phyloP scores from a whole-genome alignment of 2,888 invertebrate species.

The Zele albiditarsus region DNA sequence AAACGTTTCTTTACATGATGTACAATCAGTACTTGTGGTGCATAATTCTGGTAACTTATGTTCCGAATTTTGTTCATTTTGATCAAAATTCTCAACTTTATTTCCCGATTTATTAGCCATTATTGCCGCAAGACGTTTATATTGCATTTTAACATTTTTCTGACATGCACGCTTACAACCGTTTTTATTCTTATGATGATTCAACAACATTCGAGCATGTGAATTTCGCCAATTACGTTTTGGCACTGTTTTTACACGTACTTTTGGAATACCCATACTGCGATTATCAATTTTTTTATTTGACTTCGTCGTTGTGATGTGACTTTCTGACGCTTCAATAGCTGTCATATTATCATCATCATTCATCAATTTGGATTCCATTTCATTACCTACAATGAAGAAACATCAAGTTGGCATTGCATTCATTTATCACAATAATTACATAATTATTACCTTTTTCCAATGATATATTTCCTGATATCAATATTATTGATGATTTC shows the following conservation, averaged over 20 bases:
- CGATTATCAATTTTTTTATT: background rate
- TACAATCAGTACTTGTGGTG: slow-evolving; percentile 20
- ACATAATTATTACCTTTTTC: background rate
- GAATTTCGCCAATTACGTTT: background rate
- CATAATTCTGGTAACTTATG: background rate
- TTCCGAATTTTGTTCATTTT: background rate
- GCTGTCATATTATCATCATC: background rate
- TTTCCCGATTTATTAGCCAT: background rate
- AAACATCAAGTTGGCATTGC: background rate
- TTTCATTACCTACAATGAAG: background rate
- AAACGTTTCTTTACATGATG: slow-evolving; percentile 42
- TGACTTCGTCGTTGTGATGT: background rate
- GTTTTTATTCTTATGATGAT: background rate
- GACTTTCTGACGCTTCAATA: background rate
- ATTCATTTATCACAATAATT: background rate
- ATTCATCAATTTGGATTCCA: background rate
- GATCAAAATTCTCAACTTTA: no score
- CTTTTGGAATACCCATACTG: background rate
- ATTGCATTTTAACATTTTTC: background rate
- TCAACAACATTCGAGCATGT: background rate
- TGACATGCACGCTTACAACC: background rate
- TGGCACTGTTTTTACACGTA: background rate
- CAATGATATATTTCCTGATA: background rate
- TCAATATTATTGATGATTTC: background rate
- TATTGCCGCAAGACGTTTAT: background rate